A percentile compares a stretch with the other conserved stretches of the same genome.
Evolutionary conservation across 2,113 vertebrate genomes (phyloP).

Genomic region (Phrynosoma blainvillii): DNA sequence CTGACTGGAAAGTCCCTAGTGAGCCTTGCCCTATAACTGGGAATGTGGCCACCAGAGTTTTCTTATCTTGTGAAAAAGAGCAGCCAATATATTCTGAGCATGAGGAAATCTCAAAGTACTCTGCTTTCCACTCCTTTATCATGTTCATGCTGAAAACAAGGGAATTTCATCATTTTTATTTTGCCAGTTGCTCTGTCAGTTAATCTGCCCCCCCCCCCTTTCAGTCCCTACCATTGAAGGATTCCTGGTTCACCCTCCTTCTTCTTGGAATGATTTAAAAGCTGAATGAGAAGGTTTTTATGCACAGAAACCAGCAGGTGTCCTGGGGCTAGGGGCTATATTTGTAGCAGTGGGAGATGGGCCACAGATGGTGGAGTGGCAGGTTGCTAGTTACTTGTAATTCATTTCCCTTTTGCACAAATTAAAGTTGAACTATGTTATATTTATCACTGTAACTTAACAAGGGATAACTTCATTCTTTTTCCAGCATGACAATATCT

Average conservation of each 20-base stretch:
- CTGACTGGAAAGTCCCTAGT: neutral
- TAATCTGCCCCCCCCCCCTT: too few relatives aligned
- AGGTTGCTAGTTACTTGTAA: neutral
- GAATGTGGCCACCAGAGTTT: neutral
- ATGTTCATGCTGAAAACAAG: neutral
- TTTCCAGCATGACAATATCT: too few relatives aligned
- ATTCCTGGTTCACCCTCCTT: neutral
- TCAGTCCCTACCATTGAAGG: neutral
- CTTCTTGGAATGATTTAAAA: too few relatives aligned
- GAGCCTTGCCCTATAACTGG: neutral
- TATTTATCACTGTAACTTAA: too few relatives aligned
- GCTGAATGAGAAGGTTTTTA: neutral
- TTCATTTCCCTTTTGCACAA: too few relatives aligned
- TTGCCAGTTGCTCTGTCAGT: too few relatives aligned
- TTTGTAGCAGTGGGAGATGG: neutral
- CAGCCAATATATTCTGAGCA: neutral
- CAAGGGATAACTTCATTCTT: too few relatives aligned
- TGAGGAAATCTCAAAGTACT: neutral
- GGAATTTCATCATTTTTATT: too few relatives aligned
- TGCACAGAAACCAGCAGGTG: neutral
- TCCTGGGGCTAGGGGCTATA: neutral
- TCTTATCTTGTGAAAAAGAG: neutral
- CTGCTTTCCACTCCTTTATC: neutral
- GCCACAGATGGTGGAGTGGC: neutral
- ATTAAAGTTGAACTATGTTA: too few relatives aligned